Base-by-base conservation (phyloP, 2,113 vertebrate species). In the Nibea albiflora region DNA sequence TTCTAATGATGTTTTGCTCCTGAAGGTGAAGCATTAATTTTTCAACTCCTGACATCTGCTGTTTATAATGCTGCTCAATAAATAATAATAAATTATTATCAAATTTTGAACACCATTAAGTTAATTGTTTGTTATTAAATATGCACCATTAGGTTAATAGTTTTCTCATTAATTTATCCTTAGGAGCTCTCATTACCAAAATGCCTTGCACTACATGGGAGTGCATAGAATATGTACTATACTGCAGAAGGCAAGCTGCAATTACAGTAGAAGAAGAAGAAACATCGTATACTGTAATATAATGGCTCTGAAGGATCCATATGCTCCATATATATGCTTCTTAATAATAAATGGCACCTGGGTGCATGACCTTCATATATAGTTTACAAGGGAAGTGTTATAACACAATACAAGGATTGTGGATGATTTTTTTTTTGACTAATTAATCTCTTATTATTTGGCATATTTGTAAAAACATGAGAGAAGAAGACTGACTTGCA, bases 101-200 rank as follows among this genome's bases (percentile, higher is more conserved):
- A 35, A n/a, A 71, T 80, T 78, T 60, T 53, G 12, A 84, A 71
- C 26, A 69, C 39, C 71, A 79, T 84, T 65, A 65, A 44, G 69
- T 71, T 78, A 57, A 78, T 78, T 78, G 54, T 67, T 58, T 76
- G 46, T 47, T 64, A 62, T 74, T 85, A 64, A 81, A 83, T 50
- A 69, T 65, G 28, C 63, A 73, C 31, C 54, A 64, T 79, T 65
- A 69, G 42, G 26, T 73, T 81, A 68, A 85, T 81, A 62, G 66
- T n/a, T 58, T 77, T 74, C 7, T 50, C 69, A 56, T 50, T 70
- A 60, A 77, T 65, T 52, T 52, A 52, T 65, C 57, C 52, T 72
- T 17, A 76, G 24, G 4, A 35, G 20, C 58, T 56, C 11, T 54
- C 4, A 60, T 64, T 70, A 67, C 39, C 46, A 64, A 53, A 42